Base-by-base conservation (phyloP, 1,140 invertebrate genomes). In the Heliothis virescens region DNA sequence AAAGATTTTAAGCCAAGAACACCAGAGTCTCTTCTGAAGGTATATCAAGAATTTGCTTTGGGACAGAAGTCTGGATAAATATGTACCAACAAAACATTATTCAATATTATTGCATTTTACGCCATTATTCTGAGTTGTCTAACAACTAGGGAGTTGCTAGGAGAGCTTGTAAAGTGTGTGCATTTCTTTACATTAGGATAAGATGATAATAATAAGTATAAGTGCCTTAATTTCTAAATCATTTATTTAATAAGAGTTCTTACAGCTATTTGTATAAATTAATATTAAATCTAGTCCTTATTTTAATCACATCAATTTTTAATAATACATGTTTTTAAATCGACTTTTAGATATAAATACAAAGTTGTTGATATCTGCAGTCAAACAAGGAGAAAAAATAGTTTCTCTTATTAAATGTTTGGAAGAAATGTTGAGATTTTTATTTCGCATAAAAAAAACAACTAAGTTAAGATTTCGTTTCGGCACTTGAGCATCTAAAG, bases 1-100 rank as follows among this genome's bases (percentile, higher is more conserved):
- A 90, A 86, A 79, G 87, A 92, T 76, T 94, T 92, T 69, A 91
- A 86, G 65, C 91, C 93, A 9, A 85, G 93, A 67, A 94, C 93
- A 11, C 89, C 92, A 12, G 52, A 85, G 1, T 89, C 87, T 1
- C 82, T 94, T 57, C 73, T 94, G 26, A 90, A 90, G 81, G 81
- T 94, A 11, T 94, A 94, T 82, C 88, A 93, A 81, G 84, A 92
- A 65, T 94, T 94, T 87, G 80, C 87, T 55, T 87, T 91, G 34
- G 91, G 91, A 0, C 90, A 89, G 75, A 85, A 83, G 53, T 87
- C 87, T 65, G 80, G 80, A 29, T 89, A 80, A 86, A 29, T n/a
- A n/a, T 18, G 41, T 5, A 0, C 5, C 5, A 41, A 41, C 0
- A 34, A 34, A 5, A 34, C 34, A 34, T 15, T 59, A 29, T 29